Conservation (phyloP, 2,888 invertebrate genomes). For the Serripes groenlandicus region DNA sequence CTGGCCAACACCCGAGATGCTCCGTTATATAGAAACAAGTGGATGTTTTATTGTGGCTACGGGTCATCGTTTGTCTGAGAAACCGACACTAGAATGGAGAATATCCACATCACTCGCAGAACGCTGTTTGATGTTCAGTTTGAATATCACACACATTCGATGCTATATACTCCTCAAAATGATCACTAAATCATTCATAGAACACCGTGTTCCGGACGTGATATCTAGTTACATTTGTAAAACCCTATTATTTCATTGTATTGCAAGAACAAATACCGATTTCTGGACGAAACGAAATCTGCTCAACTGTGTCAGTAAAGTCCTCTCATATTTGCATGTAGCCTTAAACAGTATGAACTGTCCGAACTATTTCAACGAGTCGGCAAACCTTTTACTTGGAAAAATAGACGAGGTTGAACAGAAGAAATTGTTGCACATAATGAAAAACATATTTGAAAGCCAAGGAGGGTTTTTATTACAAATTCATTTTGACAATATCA, state of each 20-base stretch:
- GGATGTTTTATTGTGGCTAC: neutral
- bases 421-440: neutral
- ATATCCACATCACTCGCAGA: constrained; percentile 9
- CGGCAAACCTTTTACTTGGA: constrained; percentile 24
- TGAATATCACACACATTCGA: too few relatives aligned
- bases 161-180: too few relatives aligned
- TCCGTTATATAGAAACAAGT: neutral
- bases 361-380: constrained; percentile 25
- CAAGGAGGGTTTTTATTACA: neutral
- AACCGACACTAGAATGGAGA: neutral
- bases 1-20: neutral
- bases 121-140: constrained; percentile 26
- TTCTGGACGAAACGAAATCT: constrained; percentile 12
- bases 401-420: neutral
- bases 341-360: constrained; percentile 2
- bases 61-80: neutral
- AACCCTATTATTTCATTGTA: constrained; percentile 28
- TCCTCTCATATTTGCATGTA: neutral
- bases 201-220: neutral
- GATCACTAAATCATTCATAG: too few relatives aligned
- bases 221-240: constrained; percentile 39
- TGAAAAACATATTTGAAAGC: neutral
- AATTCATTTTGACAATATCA: neutral
- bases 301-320: neutral
- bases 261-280: neutral